Base-by-base conservation (phyloP, 2,797 vertebrate genomes). In the Acrocephalus scirpaceus region DNA sequence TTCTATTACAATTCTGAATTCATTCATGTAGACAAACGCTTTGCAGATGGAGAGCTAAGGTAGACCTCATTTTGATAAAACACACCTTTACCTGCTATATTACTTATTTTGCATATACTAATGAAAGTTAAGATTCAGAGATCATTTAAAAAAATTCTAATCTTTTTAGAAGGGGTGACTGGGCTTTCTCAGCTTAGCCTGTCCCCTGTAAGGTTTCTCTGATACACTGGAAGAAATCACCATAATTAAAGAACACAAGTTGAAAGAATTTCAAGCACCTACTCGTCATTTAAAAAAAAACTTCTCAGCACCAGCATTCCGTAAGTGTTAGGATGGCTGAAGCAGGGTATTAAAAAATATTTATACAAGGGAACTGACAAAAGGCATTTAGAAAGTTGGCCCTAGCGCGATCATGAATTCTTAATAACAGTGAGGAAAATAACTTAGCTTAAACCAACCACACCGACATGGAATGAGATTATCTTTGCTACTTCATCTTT, bases 1-100 rank as follows among this genome's bases (percentile, higher is more conserved):
- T 32, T 51, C 22, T 51, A 53, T 60, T 80, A 61, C 22, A 58
- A 88, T 42, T 61, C 71, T 61, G 50, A 96, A 94, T 75, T 90
- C 13, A 90, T 36, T 93, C 50, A 83, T 3, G 22, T 23, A 83
- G 44, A 83, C 30, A 83, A 88, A 80, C 9, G 44, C 17, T 53
- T 65, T 0, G 14, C 69, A 67, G 17, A 50, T 1, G 38, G 9
- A 29, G 13, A 92, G 29, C 20, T 83, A 85, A 15, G 7, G 40
- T 5, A 89, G 53, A 53, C 14, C 11, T 74, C 91, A 50, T n/a
- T 94, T 73, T 82, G 60, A 67, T 42, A 61, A 82, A 64, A 25
- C 3, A 23, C 9, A 45, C 13, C 5, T 71, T 64, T 50, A 78
- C 21, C 54, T 27, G 29, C 10, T 82, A 69, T 62, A 70, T 36